Evolutionary conservation across 2,113 vertebrate species (phyloP).

Genomic region (Antechinus flavipes): DNA sequence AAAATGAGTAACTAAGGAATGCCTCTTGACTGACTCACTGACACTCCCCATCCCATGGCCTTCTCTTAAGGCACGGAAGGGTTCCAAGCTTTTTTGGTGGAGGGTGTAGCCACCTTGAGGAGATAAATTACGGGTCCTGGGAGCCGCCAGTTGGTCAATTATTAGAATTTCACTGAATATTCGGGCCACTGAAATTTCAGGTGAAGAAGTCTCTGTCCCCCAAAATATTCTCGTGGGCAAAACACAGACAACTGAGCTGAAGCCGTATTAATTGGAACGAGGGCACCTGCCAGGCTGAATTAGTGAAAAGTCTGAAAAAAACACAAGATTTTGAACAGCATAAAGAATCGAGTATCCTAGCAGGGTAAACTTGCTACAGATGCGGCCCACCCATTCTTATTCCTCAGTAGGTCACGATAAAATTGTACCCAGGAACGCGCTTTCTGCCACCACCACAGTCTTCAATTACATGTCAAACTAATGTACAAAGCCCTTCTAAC

Average conservation of each 20-base stretch:
- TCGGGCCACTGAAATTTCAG: neutral
- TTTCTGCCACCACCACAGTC: neutral
- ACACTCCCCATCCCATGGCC: no score
- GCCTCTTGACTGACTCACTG: neutral
- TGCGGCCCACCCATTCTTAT: neutral
- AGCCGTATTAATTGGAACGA: neutral
- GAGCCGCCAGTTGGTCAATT: neutral
- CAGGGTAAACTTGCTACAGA: neutral
- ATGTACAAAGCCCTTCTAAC: neutral
- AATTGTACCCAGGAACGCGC: neutral
- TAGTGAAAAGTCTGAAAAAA: neutral
- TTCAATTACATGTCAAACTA: conserved; percentile 4
- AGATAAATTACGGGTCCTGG: neutral
- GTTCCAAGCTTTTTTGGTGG: neutral
- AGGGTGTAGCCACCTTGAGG: neutral
- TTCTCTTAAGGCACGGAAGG: neutral
- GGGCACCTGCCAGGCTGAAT: neutral
- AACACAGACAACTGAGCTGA: no score
- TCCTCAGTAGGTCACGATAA: neutral
- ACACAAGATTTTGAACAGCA: neutral
- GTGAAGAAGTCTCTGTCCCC: neutral
- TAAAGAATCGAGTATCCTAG: neutral
- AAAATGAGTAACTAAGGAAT: no score
- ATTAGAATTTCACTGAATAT: no score
- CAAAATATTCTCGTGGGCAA: neutral